These are phyloP conservation scores for Lasius platythorax DNA, from an alignment of 2,888 invertebrate genomes.

Conservation along the genomic window DNA sequence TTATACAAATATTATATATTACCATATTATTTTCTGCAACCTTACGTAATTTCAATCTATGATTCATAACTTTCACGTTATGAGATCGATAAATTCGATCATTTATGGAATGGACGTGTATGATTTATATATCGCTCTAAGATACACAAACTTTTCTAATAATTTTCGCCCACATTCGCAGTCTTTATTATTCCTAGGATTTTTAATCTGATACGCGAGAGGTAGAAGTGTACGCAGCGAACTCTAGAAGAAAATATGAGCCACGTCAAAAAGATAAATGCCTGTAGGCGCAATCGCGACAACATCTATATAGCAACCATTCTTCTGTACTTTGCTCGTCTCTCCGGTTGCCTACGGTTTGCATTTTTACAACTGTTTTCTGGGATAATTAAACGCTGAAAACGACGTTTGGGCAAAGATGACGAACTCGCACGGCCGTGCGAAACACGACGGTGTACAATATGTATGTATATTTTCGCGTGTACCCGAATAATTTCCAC, in stretches of 20 bases:
- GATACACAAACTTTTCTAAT: not conserved
- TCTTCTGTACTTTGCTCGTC: not conserved
- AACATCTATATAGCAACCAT: conserved; percentile 9
- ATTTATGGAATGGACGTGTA: not conserved
- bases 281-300: conserved; percentile 15
- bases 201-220: conserved; percentile 22
- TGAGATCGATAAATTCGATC: not conserved
- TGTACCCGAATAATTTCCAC: conserved; percentile 32
- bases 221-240: not conserved
- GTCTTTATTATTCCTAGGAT: not conserved
- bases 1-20: not conserved
- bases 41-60: not conserved
- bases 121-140: not conserved
- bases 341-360: not conserved
- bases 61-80: not conserved
- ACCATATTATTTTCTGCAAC: not conserved
- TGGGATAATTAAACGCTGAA: not conserved
- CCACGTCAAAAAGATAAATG: conserved; percentile 19
- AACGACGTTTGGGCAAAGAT: not conserved
- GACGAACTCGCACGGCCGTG: not conserved
- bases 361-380: not conserved
- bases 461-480: not conserved
- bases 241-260: conserved; percentile 7
- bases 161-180: not conserved
- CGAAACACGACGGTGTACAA: not conserved